Evolutionary conservation across 2,113 vertebrate species (phyloP), one percentile per base, ranked within the genome.

Genomic region (Tetraodon nigroviridis): DNA sequence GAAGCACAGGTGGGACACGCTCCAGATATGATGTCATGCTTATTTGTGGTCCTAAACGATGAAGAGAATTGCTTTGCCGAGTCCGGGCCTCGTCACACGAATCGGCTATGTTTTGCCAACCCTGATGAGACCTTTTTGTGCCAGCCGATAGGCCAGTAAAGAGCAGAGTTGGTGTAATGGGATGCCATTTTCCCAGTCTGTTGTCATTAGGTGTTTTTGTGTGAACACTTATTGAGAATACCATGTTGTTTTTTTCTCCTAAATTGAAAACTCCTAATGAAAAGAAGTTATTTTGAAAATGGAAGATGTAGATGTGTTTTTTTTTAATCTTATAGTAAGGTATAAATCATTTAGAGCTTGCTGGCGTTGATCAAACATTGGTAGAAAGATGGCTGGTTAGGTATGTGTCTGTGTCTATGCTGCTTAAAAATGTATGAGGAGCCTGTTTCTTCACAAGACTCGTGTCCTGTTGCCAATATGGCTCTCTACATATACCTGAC

Each of bases 1-100:
- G 84, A 94, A 92, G 29, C 92, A 95, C 92, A 97, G 96, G 96
- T 98, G 92, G 86, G 92, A 69, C 70, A 53, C 8, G 58, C 51
- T 81, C 60, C 56, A 51, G 63, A 78, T 72, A 68, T 69, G 64
- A 79, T 73, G 66, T 79, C 52, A 70, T 61, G 70, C 68, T 76
- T 77, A 64, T 81, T 87, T 84, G 69, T 51, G 19, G 63, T 47
- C 62, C 64, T 29, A 44, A 59, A 76, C 24, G 20, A 47, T 64
- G 62, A 10, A 3, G 1, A 6, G 14, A 10, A 11, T 40, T 53
- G 10, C 16, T 15, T 3, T 50, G 32, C 18, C 21, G 32, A 5
- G 32, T 37, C 32, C 5, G 7, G 24, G 24, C 24, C 4, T 27
- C 7, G 11, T 37, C 32, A 4, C 32, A 27, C 8, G 6, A 37